Conservation (phyloP, 2,797 vertebrate genomes). For the Apogon hyalosoma region DNA sequence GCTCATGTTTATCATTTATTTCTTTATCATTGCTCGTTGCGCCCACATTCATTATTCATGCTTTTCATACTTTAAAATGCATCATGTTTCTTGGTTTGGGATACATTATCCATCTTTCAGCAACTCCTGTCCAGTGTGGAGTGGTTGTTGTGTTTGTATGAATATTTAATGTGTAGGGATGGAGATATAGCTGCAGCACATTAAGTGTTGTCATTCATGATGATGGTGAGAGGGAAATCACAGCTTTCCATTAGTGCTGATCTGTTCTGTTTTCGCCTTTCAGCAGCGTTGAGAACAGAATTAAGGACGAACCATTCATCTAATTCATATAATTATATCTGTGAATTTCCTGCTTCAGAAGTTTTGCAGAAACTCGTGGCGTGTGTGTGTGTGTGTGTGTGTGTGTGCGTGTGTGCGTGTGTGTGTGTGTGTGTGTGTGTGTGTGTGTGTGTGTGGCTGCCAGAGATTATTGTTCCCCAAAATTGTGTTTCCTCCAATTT, state of each 20-base stretch:
- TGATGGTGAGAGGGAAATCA: constrained; percentile 18
- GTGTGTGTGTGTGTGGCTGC: constrained; percentile 3
- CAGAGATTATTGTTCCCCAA: constrained; percentile 30
- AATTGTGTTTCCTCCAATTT: constrained; percentile 34
- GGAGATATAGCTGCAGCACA: constrained; percentile 44
- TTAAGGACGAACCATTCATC: constrained; percentile 35
- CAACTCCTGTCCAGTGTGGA: constrained; percentile 21
- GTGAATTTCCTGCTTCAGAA: constrained; percentile 36
- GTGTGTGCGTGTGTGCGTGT: no score
- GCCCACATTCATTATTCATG: constrained; percentile 58
- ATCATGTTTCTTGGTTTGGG: constrained; percentile 47
- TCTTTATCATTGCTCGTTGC: constrained; percentile 37
- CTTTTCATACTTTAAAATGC: constrained; percentile 50
- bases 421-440: no score
- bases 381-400: constrained; percentile 8
- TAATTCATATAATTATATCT: constrained; percentile 54
- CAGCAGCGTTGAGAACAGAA: constrained; percentile 29
- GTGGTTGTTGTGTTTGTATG: constrained; percentile 62
- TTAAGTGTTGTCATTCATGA: constrained; percentile 45
- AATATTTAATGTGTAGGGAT: constrained; percentile 58
- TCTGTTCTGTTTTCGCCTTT: constrained; percentile 46
- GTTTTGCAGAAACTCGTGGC: constrained; percentile 11
- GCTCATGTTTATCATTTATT: constrained; percentile 38
- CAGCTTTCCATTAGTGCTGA: constrained; percentile 30
- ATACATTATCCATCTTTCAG: constrained; percentile 49